A percentile compares a stretch with the other conserved stretches of the same genome.
These are phyloP conservation scores for Chloroceryle inda DNA, from an alignment of 2,797 vertebrate genomes.

Conservation along the genomic window DNA sequence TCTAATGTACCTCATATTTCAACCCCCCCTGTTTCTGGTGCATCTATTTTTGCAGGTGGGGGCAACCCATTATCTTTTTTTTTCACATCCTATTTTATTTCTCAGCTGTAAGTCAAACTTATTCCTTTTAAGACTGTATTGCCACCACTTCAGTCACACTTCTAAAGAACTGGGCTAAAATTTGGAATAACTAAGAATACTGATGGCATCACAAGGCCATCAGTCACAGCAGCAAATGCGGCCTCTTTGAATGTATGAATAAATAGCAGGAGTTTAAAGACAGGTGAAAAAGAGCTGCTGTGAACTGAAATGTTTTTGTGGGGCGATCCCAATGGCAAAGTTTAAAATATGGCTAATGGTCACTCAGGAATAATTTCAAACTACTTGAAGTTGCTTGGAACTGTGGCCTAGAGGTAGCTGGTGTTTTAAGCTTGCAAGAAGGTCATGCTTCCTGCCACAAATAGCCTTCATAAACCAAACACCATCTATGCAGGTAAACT, in stretches of 20 bases:
- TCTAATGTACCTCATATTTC: neutral
- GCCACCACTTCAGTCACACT: neutral
- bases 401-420: neutral
- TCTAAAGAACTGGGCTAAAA: conserved; percentile 17
- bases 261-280: conserved; percentile 19
- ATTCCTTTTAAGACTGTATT: neutral
- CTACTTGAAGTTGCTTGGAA: neutral
- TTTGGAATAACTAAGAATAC: conserved; percentile 16
- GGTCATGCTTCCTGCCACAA: neutral
- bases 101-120: neutral
- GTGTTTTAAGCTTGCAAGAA: neutral
- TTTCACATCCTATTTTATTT: neutral
- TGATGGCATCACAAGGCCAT: conserved; percentile 9
- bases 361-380: neutral
- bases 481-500: neutral
- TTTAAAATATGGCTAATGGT: neutral
- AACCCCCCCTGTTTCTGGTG: neutral
- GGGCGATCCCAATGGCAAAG: neutral
- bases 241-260: neutral
- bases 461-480: neutral
- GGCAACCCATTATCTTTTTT: neutral
- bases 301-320: neutral
- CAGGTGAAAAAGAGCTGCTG: neutral
- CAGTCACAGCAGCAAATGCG: neutral
- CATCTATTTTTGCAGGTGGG: neutral